phyloP scores from a whole-genome alignment of 2,113 vertebrate species.

The Myanophis thanlyinensis region DNA sequence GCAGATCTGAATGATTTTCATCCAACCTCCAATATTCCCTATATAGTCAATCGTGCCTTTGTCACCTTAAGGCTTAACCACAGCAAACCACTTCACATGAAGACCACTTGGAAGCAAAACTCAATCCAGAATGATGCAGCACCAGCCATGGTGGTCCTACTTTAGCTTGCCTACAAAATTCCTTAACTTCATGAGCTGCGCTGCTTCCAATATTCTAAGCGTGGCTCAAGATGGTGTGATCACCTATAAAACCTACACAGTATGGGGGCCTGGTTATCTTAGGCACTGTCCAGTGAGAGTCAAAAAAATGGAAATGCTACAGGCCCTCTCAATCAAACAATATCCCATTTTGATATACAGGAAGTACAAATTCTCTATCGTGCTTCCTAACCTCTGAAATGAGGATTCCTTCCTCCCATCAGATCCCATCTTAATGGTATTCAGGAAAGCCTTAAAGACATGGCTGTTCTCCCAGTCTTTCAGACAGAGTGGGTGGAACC shows the following conservation, averaged over 20 bases:
- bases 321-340: background rate
- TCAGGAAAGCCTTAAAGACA: background rate
- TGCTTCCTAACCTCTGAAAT: background rate
- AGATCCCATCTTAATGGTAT: background rate
- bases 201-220: background rate
- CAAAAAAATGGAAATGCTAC: background rate
- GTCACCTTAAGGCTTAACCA: background rate
- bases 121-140: background rate
- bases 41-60: background rate
- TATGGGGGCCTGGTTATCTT: background rate
- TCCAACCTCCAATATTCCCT: background rate
- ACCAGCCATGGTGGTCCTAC: background rate
- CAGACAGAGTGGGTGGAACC: background rate
- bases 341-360: background rate
- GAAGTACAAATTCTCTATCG: background rate
- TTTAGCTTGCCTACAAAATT: background rate
- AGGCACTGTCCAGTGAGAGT: background rate
- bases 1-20: background rate
- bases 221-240: background rate
- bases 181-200: background rate
- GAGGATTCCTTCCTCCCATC: background rate
- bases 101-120: background rate
- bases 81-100: background rate
- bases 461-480: background rate
- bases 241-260: background rate